These are phyloP conservation scores for Holothuria leucospilota DNA, from an alignment of 53 echinoderm and acorn worm genomes.

Conservation along the genomic window DNA sequence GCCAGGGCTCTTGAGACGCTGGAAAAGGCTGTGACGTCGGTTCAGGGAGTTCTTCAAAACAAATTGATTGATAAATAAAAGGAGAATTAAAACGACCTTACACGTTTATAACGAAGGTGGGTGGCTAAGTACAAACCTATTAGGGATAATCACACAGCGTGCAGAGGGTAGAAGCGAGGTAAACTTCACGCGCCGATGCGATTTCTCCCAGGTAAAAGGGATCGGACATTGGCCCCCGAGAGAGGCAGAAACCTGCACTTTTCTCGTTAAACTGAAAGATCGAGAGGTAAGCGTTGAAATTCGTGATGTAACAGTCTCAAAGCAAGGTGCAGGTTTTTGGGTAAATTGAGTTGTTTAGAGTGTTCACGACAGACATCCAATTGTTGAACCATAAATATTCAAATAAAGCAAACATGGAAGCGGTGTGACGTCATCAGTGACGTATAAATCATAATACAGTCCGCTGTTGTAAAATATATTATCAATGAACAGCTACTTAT, in stretches of 20 bases:
- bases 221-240: slow-evolving; percentile 47
- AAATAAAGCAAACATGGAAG: too few species aligned
- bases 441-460: too few species aligned
- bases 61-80: slow-evolving; percentile 48
- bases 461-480: too few species aligned
- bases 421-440: too few species aligned
- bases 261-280: too few species aligned
- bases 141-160: slow-evolving; percentile 38
- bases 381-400: too few species aligned
- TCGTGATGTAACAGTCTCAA: too few species aligned
- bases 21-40: slow-evolving; percentile 38
- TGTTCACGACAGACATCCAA: too few species aligned
- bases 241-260: slow-evolving; percentile 18
- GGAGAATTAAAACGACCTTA: slow-evolving; percentile 1
- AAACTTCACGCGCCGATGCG: slow-evolving; percentile 27
- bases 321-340: too few species aligned
- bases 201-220: slow-evolving; percentile 36
- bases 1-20: slow-evolving; percentile 41
- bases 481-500: too few species aligned
- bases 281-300: too few species aligned
- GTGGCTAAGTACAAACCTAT: slow-evolving; percentile 47
- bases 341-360: too few species aligned
- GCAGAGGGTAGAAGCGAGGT: slow-evolving; percentile 35
- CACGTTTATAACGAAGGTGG: slow-evolving; percentile 26
- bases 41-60: slow-evolving; percentile 41